Evolutionary conservation across 2,797 vertebrate genomes (phyloP).

Genomic region (Pangasius mekongensis): DNA sequence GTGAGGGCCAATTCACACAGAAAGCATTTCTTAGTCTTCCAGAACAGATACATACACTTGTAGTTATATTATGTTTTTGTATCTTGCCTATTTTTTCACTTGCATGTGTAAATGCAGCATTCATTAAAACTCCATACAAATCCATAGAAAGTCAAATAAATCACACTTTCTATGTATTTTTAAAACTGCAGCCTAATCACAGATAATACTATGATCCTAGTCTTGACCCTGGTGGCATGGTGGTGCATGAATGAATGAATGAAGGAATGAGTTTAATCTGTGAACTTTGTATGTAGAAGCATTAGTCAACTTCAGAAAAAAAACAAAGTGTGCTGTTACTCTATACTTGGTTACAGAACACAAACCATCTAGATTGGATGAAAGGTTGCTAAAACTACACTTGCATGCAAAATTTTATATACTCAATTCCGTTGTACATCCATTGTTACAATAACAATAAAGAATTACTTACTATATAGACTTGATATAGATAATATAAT

Average conservation of each 20-base stretch:
- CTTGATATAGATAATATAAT: neutral
- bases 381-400: neutral
- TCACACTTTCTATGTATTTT: neutral
- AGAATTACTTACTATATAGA: neutral
- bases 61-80: neutral
- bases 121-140: neutral
- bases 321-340: neutral
- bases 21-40: too few relatives aligned
- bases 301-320: constrained; percentile 3
- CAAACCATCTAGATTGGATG: neutral
- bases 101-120: neutral
- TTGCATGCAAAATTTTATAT: neutral
- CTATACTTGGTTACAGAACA: neutral
- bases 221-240: neutral
- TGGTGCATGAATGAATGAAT: neutral
- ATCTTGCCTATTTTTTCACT: neutral
- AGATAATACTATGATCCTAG: neutral
- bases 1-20: neutral
- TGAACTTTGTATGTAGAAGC: neutral
- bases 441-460: too few relatives aligned
- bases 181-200: neutral
- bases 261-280: neutral
- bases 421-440: too few relatives aligned
- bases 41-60: neutral
- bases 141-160: neutral